Evolutionary conservation across 2,888 invertebrate genomes (phyloP), one percentile per base, ranked within the genome.

Genomic region (Scaptomyza tumidula): DNA sequence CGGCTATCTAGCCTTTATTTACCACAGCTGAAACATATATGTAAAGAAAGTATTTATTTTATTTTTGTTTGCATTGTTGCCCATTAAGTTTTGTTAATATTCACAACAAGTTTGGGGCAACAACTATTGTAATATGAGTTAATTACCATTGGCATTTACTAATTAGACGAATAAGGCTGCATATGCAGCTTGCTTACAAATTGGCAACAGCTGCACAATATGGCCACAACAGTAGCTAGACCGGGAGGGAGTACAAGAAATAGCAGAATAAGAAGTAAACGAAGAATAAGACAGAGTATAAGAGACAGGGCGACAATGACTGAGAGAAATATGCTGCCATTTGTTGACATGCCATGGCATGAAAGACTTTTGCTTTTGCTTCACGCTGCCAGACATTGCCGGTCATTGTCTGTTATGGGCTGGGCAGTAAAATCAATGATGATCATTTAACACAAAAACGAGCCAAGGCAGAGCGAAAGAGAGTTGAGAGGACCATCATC

Each of bases 361-460:
- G 48, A 27, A 57, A 57, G 31, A 44, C 31, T 35, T 41, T 43
- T 19, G 43, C 31, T 35, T 41, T 43, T 19, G 43, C 43, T 29
- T 35, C 43, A 14, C 14, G 27, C 45, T 43, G 48, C n/a, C 39
- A 41, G 14, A 39, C 37, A 37, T 6, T 6, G 7, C 24, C 46
- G 37, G 29, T 45, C 48, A 68, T 68, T 65, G 59, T 71, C 71
- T 58, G 54, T 60, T 71, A 45, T 71, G 71, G 61, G 61, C 70
- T 67, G 71, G 71, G 75, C 77, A 76, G 76, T 81, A 73, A 84
- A 84, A 81, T 83, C 83, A 84, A 84, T 84, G 79, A 76, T 76
- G 76, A 75, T 84, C 81, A 83, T 84, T 84, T 76, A 79, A 64
- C 71, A 75, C 67, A 75, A 73, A 27, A 50, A 29, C 24, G 41